Percentiles rank a stretch among this genome's conserved stretches.
phyloP scores from a whole-genome alignment of 1,140 invertebrate genomes.

The Drosophila ananassae region DNA sequence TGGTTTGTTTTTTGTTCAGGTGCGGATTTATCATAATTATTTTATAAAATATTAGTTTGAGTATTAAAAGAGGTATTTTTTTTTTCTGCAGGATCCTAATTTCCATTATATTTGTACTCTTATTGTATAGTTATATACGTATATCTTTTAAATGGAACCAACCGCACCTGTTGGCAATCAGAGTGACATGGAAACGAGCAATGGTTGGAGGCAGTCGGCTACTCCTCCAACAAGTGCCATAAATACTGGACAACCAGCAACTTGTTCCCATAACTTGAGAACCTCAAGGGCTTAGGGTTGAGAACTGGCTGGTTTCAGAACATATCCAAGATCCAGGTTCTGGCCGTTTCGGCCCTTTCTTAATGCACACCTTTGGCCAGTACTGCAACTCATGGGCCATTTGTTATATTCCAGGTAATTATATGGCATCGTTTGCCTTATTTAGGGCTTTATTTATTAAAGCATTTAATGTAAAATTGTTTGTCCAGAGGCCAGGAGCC shows the following conservation, averaged over 20 bases:
- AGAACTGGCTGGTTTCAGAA: neutral
- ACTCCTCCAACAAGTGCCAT: slow-evolving; percentile 65
- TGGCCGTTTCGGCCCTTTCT: slow-evolving; percentile 41
- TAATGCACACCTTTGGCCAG: slow-evolving; percentile 62
- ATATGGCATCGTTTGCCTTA: slow-evolving; percentile 70
- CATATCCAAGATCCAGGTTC: neutral
- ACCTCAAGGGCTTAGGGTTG: slow-evolving; percentile 11
- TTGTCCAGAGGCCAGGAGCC: slow-evolving; percentile 69
- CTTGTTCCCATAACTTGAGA: slow-evolving; percentile 32
- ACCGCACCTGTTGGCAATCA: slow-evolving; percentile 28
- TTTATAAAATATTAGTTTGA: neutral
- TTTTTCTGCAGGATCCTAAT: too few relatives aligned
- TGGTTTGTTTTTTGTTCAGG: slow-evolving; percentile 1
- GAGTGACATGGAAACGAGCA: neutral
- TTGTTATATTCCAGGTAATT: slow-evolving; percentile 74
- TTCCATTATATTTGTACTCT: too few relatives aligned
- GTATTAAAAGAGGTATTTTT: too few relatives aligned
- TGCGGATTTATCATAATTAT: slow-evolving; percentile 3
- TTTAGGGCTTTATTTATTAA: slow-evolving; percentile 80
- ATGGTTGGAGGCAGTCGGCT: slow-evolving; percentile 1
- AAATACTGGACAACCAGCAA: slow-evolving; percentile 54
- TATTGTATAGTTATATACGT: too few relatives aligned
- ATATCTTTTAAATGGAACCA: neutral
- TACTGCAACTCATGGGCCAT: slow-evolving; percentile 51
- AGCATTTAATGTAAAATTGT: slow-evolving; percentile 82